A percentile compares a stretch with the other conserved stretches of the same genome.
Conservation (phyloP, 1,140 invertebrate genomes). For the Hyles euphorbiae region DNA sequence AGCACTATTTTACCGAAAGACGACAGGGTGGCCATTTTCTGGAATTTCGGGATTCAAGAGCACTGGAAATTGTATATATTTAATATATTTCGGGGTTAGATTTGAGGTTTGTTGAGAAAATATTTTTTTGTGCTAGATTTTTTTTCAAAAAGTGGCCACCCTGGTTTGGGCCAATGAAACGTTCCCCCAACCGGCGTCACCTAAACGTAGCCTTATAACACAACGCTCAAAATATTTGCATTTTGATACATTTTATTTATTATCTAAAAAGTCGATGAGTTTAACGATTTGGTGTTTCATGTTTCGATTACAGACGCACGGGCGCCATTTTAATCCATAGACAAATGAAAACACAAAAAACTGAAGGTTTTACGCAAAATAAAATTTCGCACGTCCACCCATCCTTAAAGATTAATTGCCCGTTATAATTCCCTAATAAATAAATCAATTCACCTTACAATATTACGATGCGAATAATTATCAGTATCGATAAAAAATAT, state of each 20-base stretch:
- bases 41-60: no score
- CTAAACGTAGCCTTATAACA: constrained; percentile 45
- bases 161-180: constrained; percentile 15
- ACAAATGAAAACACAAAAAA: constrained; percentile 32
- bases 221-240: constrained; percentile 63
- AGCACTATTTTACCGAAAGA: constrained; percentile 67
- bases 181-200: constrained; percentile 25
- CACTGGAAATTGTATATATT: no score
- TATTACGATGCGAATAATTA: no score
- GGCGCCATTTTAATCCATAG: constrained; percentile 21
- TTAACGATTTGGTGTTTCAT: constrained; percentile 69
- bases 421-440: constrained; percentile 66
- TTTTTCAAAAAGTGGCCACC: no score
- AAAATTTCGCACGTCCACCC: constrained; percentile 20
- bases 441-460: constrained; percentile 52
- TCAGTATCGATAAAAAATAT: no score
- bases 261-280: constrained; percentile 73
- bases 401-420: constrained; percentile 38
- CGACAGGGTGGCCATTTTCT: constrained; percentile 21
- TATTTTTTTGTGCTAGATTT: no score
- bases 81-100: no score
- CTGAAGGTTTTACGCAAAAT: constrained; percentile 13
- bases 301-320: constrained; percentile 61
- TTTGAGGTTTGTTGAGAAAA: no score
- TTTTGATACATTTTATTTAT: constrained; percentile 54